Evolutionary conservation across 2,888 invertebrate genomes (phyloP).

Genomic region (Gortyna flavago): DNA sequence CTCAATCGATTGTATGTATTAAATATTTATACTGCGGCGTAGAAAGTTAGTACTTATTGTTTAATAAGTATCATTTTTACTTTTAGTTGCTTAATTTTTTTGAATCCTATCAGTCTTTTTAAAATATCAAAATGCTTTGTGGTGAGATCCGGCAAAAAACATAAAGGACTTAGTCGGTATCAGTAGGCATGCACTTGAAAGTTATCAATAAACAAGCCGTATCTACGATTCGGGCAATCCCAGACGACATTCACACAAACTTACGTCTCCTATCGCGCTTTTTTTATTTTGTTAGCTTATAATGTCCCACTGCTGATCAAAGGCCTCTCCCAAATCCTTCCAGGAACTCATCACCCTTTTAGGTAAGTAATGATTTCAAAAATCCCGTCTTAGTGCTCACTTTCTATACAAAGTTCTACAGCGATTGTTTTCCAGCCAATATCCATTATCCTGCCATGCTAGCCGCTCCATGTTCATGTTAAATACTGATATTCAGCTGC

Average conservation of each 20-base stretch:
- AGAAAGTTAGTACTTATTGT: neutral
- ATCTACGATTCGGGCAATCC: neutral
- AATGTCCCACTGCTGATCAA: too few species aligned
- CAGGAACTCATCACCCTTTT: too few species aligned
- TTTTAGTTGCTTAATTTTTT: neutral
- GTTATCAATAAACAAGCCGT: too few species aligned
- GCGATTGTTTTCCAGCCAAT: neutral
- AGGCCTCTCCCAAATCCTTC: too few species aligned
- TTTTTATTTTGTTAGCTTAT: too few species aligned
- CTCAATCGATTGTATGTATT: conserved; percentile 26
- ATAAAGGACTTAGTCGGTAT: neutral
- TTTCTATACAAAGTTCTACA: neutral
- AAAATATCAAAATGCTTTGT: neutral
- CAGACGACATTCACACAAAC: neutral
- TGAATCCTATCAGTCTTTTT: too few species aligned
- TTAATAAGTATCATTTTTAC: neutral
- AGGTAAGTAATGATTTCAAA: too few species aligned
- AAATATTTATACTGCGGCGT: conserved; percentile 19
- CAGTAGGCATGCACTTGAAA: too few species aligned
- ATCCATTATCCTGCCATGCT: neutral
- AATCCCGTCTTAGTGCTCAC: too few species aligned
- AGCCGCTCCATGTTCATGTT: neutral
- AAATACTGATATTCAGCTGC: too few species aligned
- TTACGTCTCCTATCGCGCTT: too few species aligned
- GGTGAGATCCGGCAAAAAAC: neutral